phyloP scores from a whole-genome alignment of 2,797 vertebrate species.

The Rhinella marina region DNA sequence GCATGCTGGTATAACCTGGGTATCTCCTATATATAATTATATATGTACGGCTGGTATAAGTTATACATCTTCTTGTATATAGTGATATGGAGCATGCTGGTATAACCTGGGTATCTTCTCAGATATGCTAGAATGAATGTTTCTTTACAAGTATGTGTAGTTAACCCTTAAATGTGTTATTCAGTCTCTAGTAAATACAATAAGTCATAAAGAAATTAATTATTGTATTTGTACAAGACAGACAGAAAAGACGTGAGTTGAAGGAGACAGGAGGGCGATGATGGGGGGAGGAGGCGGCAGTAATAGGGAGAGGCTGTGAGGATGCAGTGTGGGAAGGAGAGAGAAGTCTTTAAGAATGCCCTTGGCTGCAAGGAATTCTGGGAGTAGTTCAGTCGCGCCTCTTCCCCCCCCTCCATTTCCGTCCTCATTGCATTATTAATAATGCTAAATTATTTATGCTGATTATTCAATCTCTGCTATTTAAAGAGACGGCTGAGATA shows the following conservation, averaged over 20 bases:
- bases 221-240: background rate
- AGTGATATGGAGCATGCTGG: background rate
- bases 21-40: background rate
- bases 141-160: too few relatives aligned
- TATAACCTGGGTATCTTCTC: background rate
- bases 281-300: background rate
- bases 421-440: conserved; percentile 58
- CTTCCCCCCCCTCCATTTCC: conserved; percentile 44
- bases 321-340: conserved; percentile 9
- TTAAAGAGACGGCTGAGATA: conserved; percentile 50
- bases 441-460: conserved; percentile 55
- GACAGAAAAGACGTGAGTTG: background rate
- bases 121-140: background rate
- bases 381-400: conserved; percentile 24
- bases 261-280: background rate
- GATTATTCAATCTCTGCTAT: conserved; percentile 62
- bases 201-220: too few relatives aligned
- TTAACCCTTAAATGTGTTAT: conserved; percentile 4
- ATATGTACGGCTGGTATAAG: background rate
- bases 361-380: conserved; percentile 54
- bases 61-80: background rate
- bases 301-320: conserved; percentile 11
- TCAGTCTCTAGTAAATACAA: background rate
- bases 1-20: background rate
- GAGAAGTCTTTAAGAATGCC: conserved; percentile 54